Evolutionary conservation across 1,140 invertebrate genomes (phyloP), one percentile per base, ranked within the genome.

Genomic region (Berghia stephanieae): DNA sequence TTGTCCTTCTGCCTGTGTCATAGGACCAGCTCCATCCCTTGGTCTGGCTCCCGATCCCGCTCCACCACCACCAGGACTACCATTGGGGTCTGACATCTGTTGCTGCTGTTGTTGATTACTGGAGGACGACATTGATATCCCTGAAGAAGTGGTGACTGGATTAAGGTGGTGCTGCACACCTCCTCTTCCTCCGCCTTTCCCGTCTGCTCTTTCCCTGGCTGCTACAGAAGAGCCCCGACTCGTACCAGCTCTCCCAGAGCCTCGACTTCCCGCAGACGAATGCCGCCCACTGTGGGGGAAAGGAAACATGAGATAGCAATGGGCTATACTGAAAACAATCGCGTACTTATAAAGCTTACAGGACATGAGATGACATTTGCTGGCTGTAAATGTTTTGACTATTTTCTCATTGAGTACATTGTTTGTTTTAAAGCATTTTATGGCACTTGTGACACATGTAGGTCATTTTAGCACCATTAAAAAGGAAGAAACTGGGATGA

Each of bases 41-140:
- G 84, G 72, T 82, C 87, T 83, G 78, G 88, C 78, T 77, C 83
- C 81, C 79, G 83, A 68, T 34, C 73, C 77, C 44, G 57, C 10
- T 24, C 60, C 74, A 21, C 74, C 77, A 27, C 78, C 74, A 6
- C 79, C 70, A 70, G 57, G 66, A 67, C 70, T 46, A 18, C 68
- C 77, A 31, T 43, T 46, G 44, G 38, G 63, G 8, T 55, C 68
- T 49, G 55, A 16, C 57, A 55, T 63, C 72, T 57, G 31, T 38
- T 43, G 21, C 52, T 27, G n/a, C 57, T 68, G 49, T 69, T 68
- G 34, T 24, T 70, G 67, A 16, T 44, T 38, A n/a, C 24, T 55
- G 21, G 67, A 57, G 27, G 69, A 60, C 18, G 36, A 31, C 31
- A 31, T 46, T 79, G 66, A 31, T 46, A 38, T 55, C 24, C 8